Evolutionary conservation across 2,888 invertebrate species (phyloP).

Genomic region (Muscina levida): DNA sequence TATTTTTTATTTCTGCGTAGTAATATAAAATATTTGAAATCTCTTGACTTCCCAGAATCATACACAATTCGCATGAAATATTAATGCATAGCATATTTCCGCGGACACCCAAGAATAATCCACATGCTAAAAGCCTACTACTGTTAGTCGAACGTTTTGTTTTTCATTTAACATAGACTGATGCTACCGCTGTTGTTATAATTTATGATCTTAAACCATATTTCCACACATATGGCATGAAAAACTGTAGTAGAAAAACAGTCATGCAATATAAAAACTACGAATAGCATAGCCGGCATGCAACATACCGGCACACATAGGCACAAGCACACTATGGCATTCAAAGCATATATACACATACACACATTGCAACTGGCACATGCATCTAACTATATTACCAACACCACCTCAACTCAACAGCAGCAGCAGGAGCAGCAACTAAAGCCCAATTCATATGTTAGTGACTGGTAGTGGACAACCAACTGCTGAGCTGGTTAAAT

Average conservation of each 20-base stretch:
- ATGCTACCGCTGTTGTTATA: conserved; percentile 17
- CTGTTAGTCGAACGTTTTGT: conserved; percentile 2
- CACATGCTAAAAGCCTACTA: no score
- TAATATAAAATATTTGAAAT: no score
- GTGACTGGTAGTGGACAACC: conserved; percentile 25
- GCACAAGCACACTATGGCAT: neutral
- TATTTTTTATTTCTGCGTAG: no score
- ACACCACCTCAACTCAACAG: neutral
- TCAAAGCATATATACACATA: neutral
- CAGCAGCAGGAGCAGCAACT: neutral
- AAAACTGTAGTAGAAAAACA: conserved; percentile 11
- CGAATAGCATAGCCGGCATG: neutral
- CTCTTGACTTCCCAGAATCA: no score
- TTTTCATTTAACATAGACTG: neutral
- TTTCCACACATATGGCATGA: conserved; percentile 42
- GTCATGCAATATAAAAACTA: neutral
- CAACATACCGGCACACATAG: neutral
- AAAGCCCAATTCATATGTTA: neutral
- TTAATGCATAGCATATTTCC: no score
- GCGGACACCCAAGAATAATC: no score
- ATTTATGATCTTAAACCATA: conserved; percentile 62
- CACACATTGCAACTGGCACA: neutral
- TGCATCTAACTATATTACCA: neutral
- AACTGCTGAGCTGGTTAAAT: neutral
- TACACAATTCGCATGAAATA: no score